Evolutionary conservation across 2,797 vertebrate genomes (phyloP), one percentile per base, ranked within the genome.

Genomic region (Gila robusta): DNA sequence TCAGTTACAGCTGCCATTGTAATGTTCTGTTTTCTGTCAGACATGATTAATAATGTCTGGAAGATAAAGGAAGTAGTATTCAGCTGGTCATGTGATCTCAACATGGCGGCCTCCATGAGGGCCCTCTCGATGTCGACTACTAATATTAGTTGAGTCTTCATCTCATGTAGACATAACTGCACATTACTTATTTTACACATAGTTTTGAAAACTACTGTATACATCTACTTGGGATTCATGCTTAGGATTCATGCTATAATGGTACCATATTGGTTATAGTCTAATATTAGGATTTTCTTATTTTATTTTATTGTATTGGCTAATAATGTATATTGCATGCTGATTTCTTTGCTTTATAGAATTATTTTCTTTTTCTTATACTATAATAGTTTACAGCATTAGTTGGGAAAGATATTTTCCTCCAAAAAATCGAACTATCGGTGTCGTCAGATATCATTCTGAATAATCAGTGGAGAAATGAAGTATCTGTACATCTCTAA

Each of bases 381-480:
- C 47, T 49, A 49, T 49, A 49, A 49, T 9, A 56, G 21, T 56
- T 56, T 56, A 56, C 7, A 10, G 52, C 19, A 54, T 54, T 21
- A 54, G 19, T 8, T 54, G 52, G 52, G 52, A 54, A 54, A 54
- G 6, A 54, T 21, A 54, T 6, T 54, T 54, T 54, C 19, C 19
- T 21, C 52, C 32, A 32, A 54, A 54, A 54, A 19, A 52, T 52
- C 52, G 0, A 54, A 21, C 2, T 54, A 23, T 56, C 19, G 8
- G 17, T 59, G 9, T 3, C 7, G 3, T 3, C 52, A 56, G 10
- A 12, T 56, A 56, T 59, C 4, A 59, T 62, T 62, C 59, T 28
- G n/a, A 62, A 26, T 2, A 62, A 62, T n/a, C 23, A 1, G 23
- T 0, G 0, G n/a, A 64, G 5, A 64, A 64, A 6, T 64, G 0